Evolutionary conservation across 2,888 invertebrate genomes (phyloP).

Genomic region (Drosophila atroscutellata): DNA sequence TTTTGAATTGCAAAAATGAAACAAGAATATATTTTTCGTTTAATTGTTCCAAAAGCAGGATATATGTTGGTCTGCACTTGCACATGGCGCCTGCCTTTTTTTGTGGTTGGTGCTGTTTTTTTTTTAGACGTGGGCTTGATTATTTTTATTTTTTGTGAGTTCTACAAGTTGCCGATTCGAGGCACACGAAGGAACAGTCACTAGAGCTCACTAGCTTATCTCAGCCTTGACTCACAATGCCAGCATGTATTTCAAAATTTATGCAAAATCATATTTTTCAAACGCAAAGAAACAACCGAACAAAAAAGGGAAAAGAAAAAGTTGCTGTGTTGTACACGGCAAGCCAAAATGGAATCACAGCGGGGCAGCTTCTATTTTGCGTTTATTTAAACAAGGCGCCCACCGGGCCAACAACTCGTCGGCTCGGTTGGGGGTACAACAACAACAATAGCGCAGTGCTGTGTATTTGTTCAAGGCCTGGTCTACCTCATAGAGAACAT

Average conservation of each 20-base stretch:
- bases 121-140: slow-evolving; percentile 3
- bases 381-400: slow-evolving; percentile 55
- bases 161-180: slow-evolving; percentile 53
- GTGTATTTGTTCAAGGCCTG: slow-evolving; percentile 71
- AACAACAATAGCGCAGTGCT: slow-evolving; percentile 25
- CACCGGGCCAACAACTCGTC: slow-evolving; percentile 50
- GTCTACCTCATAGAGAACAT: slow-evolving; percentile 61
- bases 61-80: slow-evolving; percentile 1
- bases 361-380: slow-evolving; percentile 62
- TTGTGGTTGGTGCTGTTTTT: slow-evolving; percentile 3
- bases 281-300: slow-evolving; percentile 17
- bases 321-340: slow-evolving; percentile 43
- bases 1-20: background rate
- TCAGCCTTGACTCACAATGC: slow-evolving; percentile 52
- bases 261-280: slow-evolving; percentile 78
- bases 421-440: slow-evolving; percentile 22
- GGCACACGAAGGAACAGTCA: slow-evolving; percentile 26
- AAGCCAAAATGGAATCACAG: slow-evolving; percentile 76
- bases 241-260: slow-evolving; percentile 65
- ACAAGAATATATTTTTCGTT: background rate
- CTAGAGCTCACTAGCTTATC: slow-evolving; percentile 51
- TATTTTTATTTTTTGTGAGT: slow-evolving; percentile 42
- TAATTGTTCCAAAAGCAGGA: background rate
- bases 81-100: background rate
- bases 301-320: slow-evolving; percentile 35